Evolutionary conservation across 2,797 vertebrate species (phyloP).

Genomic region (Thalassophryne amazonica): DNA sequence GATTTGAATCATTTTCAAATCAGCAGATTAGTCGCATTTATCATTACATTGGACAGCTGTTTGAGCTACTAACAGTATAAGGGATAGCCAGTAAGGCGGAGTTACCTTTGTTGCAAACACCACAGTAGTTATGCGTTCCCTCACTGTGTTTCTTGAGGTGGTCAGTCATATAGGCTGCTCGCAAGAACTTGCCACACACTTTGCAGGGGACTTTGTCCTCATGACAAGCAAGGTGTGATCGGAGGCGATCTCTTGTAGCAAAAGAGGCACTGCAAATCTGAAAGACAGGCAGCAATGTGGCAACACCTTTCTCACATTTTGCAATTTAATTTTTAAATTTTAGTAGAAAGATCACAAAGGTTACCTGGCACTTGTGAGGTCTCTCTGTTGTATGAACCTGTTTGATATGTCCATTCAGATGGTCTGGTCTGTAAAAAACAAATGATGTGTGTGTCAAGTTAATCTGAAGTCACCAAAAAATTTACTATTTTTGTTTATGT

Average conservation of each 20-base stretch:
- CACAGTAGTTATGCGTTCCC: slow-evolving; percentile 98
- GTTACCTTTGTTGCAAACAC: slow-evolving; percentile 99
- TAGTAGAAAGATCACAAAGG: not conserved
- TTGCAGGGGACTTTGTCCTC: slow-evolving; percentile 99
- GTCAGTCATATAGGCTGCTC: slow-evolving; percentile 98
- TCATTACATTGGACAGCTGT: not conserved
- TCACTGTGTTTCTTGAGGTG: slow-evolving; percentile 99
- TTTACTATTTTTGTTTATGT: no score
- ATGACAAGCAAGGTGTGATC: slow-evolving; percentile 96
- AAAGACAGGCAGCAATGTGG: slow-evolving; percentile 16
- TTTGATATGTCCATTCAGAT: slow-evolving; percentile 99
- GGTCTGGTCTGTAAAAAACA: slow-evolving; percentile 88
- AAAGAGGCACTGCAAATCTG: slow-evolving; percentile 99
- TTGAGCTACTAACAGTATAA: no score
- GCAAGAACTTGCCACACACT: slow-evolving; percentile 97
- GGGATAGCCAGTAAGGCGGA: not conserved
- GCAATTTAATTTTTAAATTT: not conserved
- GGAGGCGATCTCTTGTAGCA: slow-evolving; percentile 95
- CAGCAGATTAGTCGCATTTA: no score
- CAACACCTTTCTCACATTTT: not conserved
- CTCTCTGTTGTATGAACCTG: slow-evolving; percentile 99
- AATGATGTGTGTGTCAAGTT: not conserved
- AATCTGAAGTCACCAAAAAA: no score
- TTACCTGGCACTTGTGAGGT: slow-evolving; percentile 99
- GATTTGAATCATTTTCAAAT: no score